These are phyloP conservation scores for Eupeodes corollae DNA, from an alignment of 1,140 invertebrate genomes.

Conservation along the genomic window DNA sequence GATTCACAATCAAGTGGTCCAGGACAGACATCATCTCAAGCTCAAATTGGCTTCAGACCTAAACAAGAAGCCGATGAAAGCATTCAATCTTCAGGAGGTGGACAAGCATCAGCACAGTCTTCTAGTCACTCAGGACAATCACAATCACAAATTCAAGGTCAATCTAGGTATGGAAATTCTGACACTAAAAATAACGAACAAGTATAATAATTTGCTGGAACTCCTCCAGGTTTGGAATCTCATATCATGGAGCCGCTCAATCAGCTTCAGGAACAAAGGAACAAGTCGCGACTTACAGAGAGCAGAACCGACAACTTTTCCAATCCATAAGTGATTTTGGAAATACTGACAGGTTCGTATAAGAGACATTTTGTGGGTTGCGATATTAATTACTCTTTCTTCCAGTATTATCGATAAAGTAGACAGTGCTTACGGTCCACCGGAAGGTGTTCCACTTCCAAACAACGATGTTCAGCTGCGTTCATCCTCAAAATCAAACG, in stretches of 20 bases:
- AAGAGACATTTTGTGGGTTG: not conserved
- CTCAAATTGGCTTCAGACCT: conserved; percentile 72
- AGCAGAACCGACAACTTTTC: conserved; percentile 35
- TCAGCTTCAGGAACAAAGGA: conserved; percentile 58
- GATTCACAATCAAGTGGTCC: conserved; percentile 73
- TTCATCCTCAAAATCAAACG: too few species aligned
- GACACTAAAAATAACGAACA: not conserved
- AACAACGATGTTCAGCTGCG: too few species aligned
- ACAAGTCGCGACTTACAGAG: conserved; percentile 37
- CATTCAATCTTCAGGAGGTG: conserved; percentile 56
- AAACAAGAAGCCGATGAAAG: conserved; percentile 43
- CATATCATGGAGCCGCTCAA: conserved; percentile 68
- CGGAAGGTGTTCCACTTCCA: too few species aligned
- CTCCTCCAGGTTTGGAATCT: conserved; percentile 51
- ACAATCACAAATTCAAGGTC: conserved; percentile 66
- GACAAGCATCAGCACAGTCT: conserved; percentile 63
- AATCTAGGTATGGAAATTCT: conserved; percentile 40
- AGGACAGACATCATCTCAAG: conserved; percentile 71
- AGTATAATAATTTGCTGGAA: not conserved
- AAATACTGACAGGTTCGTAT: conserved; percentile 22
- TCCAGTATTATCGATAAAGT: too few species aligned
- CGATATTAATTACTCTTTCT: not conserved
- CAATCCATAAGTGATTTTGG: conserved; percentile 36
- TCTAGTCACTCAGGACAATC: conserved; percentile 60
- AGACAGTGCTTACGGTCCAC: too few species aligned